Evolutionary conservation across 1,140 invertebrate species (phyloP).

Genomic region (Ephestia elutella): DNA sequence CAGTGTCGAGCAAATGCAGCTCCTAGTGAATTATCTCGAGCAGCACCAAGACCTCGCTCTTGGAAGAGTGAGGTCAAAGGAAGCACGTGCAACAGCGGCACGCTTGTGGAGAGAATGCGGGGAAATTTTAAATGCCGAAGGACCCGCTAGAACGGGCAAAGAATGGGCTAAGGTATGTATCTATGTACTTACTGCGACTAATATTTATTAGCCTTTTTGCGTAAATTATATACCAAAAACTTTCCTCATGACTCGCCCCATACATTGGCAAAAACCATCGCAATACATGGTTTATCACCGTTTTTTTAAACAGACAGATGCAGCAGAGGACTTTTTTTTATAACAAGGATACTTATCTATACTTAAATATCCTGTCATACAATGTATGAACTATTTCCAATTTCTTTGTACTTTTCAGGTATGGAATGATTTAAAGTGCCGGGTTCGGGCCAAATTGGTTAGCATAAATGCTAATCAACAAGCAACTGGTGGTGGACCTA

Average conservation of each 20-base stretch:
- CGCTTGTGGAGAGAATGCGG: conserved; percentile 5
- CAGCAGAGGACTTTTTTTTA: too few relatives aligned
- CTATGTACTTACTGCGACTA: too few relatives aligned
- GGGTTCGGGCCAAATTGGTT: not conserved
- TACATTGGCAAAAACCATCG: too few relatives aligned
- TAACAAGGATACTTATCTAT: too few relatives aligned
- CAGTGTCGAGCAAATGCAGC: not conserved
- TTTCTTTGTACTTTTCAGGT: not conserved
- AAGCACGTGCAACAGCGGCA: not conserved
- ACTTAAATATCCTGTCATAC: too few relatives aligned
- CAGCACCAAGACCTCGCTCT: conserved; percentile 6
- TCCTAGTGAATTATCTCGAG: not conserved
- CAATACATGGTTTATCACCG: too few relatives aligned
- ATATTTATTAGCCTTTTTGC: too few relatives aligned
- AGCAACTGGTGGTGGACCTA: not conserved
- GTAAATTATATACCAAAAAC: too few relatives aligned
- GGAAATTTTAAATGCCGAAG: not conserved
- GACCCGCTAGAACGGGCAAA: not conserved
- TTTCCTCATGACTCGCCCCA: too few relatives aligned
- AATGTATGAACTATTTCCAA: too few relatives aligned
- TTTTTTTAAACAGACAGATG: too few relatives aligned
- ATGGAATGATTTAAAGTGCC: not conserved
- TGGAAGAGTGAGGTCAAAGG: conserved; percentile 4
- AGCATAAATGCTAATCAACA: not conserved
- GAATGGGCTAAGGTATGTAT: too few relatives aligned